Conservation (phyloP, 2,888 invertebrate species). For the Esperia sulphurella region DNA sequence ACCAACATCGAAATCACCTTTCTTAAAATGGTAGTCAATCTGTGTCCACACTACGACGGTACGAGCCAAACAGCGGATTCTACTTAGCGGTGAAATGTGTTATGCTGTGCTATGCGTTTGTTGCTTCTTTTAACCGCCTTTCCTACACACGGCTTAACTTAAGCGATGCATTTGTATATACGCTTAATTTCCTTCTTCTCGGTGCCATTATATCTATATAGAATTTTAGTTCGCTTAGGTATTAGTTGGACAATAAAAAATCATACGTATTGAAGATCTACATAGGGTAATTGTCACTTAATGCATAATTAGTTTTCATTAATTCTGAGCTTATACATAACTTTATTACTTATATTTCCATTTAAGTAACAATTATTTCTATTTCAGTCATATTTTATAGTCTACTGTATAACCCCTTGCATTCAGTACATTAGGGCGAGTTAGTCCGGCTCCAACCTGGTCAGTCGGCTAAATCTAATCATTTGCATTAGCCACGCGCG, state of each 20-base stretch:
- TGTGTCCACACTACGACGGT: conserved; percentile 37
- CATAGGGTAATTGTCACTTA: too few species aligned
- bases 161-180: neutral
- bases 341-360: too few species aligned
- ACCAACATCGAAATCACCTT: conserved; percentile 32
- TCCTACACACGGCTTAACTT: neutral
- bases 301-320: too few species aligned
- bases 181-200: neutral
- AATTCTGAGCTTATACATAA: too few species aligned
- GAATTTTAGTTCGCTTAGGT: too few species aligned
- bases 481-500: conserved; percentile 67
- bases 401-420: conserved; percentile 3
- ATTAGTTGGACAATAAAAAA: too few species aligned
- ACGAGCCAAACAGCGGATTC: conserved; percentile 57
- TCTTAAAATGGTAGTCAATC: conserved; percentile 66
- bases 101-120: conserved; percentile 30
- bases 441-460: conserved; percentile 34
- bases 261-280: too few species aligned
- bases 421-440: conserved; percentile 33
- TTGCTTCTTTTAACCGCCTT: neutral
- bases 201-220: neutral
- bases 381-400: neutral
- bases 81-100: conserved; percentile 73
- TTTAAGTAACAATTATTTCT: neutral
- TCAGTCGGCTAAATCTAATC: conserved; percentile 74